Conservation (phyloP, 2,797 vertebrate genomes). For the Chaetophractus vellerosus region DNA sequence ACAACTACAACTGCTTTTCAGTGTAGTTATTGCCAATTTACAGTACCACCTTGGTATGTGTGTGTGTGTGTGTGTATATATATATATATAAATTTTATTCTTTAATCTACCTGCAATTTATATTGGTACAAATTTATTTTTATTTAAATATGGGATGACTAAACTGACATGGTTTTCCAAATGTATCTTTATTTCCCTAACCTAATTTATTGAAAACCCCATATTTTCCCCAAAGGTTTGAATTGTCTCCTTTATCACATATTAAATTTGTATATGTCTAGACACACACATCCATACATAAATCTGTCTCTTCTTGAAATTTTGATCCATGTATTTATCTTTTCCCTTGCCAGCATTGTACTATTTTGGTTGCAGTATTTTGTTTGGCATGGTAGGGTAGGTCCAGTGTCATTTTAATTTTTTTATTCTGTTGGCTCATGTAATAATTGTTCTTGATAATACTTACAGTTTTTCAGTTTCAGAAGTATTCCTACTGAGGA, state of each 20-base stretch:
- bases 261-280: background rate
- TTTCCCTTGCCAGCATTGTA: background rate
- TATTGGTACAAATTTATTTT: background rate
- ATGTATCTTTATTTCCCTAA: background rate
- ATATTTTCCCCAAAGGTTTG: background rate
- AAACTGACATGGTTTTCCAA: background rate
- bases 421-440: background rate
- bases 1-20: constrained; percentile 17
- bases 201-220: background rate
- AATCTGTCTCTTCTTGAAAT: constrained; percentile 9
- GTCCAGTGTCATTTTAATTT: background rate
- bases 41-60: background rate
- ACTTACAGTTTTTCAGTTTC: background rate
- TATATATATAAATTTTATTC: constrained; percentile 27
- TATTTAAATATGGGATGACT: background rate
- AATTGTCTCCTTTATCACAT: background rate
- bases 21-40: background rate
- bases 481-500: background rate
- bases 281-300: background rate
- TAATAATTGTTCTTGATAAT: background rate
- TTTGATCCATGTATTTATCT: background rate
- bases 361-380: background rate
- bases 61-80: background rate
- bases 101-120: constrained; percentile 34
- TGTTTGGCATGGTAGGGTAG: background rate